Conservation (phyloP, 1,140 invertebrate species). For the Tetramorium simillimum region DNA sequence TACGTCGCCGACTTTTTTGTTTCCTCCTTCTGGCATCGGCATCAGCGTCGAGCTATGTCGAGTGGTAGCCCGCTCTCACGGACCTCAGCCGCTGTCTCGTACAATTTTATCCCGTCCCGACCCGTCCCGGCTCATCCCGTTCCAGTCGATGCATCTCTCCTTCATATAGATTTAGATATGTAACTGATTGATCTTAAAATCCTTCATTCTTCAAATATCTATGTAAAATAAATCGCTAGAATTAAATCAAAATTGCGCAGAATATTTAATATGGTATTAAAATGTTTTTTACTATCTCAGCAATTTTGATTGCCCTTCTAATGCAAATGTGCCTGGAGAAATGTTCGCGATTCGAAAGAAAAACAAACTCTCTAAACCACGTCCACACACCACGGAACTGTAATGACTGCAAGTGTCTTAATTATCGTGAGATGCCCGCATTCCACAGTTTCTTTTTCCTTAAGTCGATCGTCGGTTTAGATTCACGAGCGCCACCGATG, state of each 20-base stretch:
- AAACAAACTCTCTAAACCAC: neutral
- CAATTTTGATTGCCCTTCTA: neutral
- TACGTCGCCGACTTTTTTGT: conserved; percentile 74
- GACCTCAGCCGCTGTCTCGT: conserved; percentile 67
- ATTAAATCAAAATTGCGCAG: neutral
- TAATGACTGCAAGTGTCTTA: conserved; percentile 52
- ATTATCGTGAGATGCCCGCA: conserved; percentile 36
- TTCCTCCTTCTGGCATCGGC: conserved; percentile 78
- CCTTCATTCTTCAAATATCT: neutral
- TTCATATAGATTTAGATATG: conserved; percentile 1
- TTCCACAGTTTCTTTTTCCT: conserved; percentile 36
- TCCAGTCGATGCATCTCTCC: conserved; percentile 7
- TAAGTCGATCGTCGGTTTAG: conserved; percentile 14
- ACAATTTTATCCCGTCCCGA: conserved; percentile 21
- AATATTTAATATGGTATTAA: neutral
- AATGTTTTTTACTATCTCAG: neutral
- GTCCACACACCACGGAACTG: neutral
- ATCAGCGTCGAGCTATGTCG: conserved; percentile 81
- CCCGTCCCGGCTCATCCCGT: conserved; percentile 9
- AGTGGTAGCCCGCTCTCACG: conserved; percentile 77
- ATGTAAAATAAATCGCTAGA: neutral
- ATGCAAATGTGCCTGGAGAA: no score
- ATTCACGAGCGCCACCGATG: conserved; percentile 63
- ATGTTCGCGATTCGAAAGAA: neutral
- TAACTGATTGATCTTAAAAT: neutral